Evolutionary conservation across 2,888 invertebrate genomes (phyloP).

Genomic region (Gastracanthus pulcherrimus): DNA sequence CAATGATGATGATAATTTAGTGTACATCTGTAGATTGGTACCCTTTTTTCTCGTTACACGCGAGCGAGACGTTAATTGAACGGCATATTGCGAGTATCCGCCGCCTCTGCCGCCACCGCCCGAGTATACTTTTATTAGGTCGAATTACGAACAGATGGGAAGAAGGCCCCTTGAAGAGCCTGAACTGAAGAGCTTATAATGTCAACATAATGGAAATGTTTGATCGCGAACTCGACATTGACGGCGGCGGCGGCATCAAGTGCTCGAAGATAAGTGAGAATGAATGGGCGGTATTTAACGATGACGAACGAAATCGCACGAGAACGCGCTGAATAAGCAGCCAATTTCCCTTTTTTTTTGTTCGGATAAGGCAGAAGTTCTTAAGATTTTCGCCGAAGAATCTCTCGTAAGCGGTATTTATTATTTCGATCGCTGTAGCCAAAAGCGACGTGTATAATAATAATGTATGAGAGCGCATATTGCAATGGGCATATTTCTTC

Average conservation of each 20-base stretch:
- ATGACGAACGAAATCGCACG: constrained; percentile 8
- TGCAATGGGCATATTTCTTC: no score
- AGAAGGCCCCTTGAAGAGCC: not conserved
- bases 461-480: no score
- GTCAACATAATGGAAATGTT: constrained; percentile 50
- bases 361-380: not conserved
- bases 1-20: no score
- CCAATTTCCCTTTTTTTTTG: not conserved
- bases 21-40: no score
- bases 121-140: constrained; percentile 37
- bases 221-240: constrained; percentile 32
- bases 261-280: constrained; percentile 43
- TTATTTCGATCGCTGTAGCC: not conserved
- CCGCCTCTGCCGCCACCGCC: no score
- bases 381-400: not conserved
- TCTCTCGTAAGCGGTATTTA: constrained; percentile 5
- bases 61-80: constrained; percentile 13
- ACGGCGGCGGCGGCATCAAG: constrained; percentile 37
- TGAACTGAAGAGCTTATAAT: constrained; percentile 40
- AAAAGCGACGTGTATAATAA: no score
- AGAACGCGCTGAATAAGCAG: not conserved
- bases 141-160: constrained; percentile 33
- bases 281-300: constrained; percentile 25
- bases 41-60: not conserved
- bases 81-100: not conserved